These are phyloP conservation scores for Parazoanthus atlanticus DNA, from an alignment of 92 coral and sea anemone species.

Conservation along the genomic window DNA sequence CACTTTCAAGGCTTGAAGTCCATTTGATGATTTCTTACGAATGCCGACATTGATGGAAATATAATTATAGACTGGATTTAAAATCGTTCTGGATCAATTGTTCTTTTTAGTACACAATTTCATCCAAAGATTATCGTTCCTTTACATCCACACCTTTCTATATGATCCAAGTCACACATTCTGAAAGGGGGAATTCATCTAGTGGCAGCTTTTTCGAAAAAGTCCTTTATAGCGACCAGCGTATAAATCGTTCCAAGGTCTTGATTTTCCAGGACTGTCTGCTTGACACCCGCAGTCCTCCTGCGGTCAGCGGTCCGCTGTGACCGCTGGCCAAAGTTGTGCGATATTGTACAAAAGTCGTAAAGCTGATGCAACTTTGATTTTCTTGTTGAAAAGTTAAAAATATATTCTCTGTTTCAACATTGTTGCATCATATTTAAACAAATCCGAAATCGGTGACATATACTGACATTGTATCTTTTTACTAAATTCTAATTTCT, in stretches of 20 bases:
- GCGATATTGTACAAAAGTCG: too few relatives aligned
- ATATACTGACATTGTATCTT: background rate
- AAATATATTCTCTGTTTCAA: background rate
- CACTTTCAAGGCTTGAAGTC: background rate
- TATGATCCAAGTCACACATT: too few relatives aligned
- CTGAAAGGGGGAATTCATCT: too few relatives aligned
- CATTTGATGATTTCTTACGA: background rate
- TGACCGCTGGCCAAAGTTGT: constrained; percentile 4
- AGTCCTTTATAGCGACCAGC: too few relatives aligned
- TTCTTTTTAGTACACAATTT: background rate
- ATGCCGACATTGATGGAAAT: background rate
- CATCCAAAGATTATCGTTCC: background rate
- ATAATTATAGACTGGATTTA: too few relatives aligned
- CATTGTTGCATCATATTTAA: constrained; percentile 24
- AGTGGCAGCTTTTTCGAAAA: too few relatives aligned
- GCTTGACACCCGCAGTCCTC: background rate
- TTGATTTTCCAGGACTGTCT: background rate
- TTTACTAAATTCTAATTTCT: background rate
- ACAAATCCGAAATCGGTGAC: background rate
- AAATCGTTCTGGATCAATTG: background rate
- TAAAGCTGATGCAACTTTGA: constrained; percentile 38
- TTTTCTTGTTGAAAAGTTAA: background rate
- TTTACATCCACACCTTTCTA: background rate
- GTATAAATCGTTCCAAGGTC: too few relatives aligned
- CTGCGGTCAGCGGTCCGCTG: constrained; percentile 21